Percentiles rank a stretch among this genome's conserved stretches.
Conservation (phyloP, 2,113 vertebrate species). For the Dromiciops gliroides region DNA sequence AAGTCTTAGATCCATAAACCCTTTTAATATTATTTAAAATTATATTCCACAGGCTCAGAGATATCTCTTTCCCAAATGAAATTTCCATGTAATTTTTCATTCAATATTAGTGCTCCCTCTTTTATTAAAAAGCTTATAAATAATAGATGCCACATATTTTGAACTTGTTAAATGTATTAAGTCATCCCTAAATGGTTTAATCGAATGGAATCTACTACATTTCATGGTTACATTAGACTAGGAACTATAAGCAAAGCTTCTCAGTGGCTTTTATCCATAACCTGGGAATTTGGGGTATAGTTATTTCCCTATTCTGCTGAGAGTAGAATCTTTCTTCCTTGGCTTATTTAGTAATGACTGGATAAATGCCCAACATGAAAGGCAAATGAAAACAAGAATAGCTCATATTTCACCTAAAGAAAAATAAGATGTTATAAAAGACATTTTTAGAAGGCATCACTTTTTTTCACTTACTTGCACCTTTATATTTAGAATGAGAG, state of each 20-base stretch:
- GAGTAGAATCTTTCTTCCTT: background rate
- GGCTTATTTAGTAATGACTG: background rate
- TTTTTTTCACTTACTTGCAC: background rate
- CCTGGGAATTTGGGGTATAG: background rate
- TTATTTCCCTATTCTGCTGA: background rate
- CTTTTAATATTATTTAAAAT: constrained; percentile 56
- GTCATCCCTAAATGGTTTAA: constrained; percentile 22
- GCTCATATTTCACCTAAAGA: background rate
- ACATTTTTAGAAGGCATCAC: background rate
- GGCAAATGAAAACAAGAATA: background rate
- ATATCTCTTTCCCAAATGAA: constrained; percentile 37
- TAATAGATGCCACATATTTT: constrained; percentile 38
- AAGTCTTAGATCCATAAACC: constrained; percentile 13
- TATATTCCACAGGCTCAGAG: background rate
- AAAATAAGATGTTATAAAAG: background rate
- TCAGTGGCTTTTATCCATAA: background rate
- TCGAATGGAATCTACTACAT: constrained; percentile 23
- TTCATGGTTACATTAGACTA: constrained; percentile 2
- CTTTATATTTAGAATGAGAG: background rate
- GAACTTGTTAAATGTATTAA: constrained; percentile 36
- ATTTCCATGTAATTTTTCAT: constrained; percentile 10
- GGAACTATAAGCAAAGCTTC: background rate
- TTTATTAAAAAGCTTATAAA: constrained; percentile 53
- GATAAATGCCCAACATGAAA: background rate
- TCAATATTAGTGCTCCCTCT: constrained; percentile 21